Percentiles rank a stretch among this genome's conserved stretches.
Conservation (phyloP, 1,140 invertebrate genomes). For the Cotesia chilonis region DNA sequence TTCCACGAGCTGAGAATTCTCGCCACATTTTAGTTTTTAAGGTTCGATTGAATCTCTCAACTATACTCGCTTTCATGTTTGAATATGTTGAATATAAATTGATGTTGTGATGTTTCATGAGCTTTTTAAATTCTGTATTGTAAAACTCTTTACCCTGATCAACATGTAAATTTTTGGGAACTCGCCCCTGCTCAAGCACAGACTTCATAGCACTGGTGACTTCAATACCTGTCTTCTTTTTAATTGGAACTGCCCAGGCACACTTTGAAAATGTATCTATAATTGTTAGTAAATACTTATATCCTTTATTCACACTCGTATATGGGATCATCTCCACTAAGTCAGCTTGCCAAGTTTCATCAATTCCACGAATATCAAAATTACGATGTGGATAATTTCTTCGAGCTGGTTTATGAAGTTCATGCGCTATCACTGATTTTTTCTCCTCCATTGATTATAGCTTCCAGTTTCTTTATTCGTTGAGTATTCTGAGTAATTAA, state of each 20-base stretch:
- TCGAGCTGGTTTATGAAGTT: not conserved
- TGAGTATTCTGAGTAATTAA: too few species aligned
- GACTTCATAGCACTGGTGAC: slow-evolving; percentile 16
- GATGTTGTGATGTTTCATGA: too few species aligned
- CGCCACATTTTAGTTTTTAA: too few species aligned
- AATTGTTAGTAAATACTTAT: slow-evolving; percentile 33
- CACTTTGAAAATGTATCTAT: slow-evolving; percentile 38
- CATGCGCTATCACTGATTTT: not conserved
- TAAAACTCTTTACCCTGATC: too few species aligned
- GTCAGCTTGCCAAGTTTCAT: slow-evolving; percentile 7
- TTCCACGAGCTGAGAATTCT: too few species aligned
- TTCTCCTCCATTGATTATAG: not conserved
- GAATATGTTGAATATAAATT: too few species aligned
- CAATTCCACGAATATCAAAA: slow-evolving; percentile 18
- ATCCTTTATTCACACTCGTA: slow-evolving; percentile 26
- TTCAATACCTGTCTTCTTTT: slow-evolving; percentile 1
- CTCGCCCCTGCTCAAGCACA: slow-evolving; percentile 1
- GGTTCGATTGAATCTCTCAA: too few species aligned
- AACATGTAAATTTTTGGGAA: not conserved
- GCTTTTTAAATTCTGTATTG: too few species aligned
- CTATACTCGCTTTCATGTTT: too few species aligned
- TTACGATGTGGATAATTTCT: slow-evolving; percentile 2
- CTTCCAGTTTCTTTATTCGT: not conserved
- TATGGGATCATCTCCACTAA: slow-evolving; percentile 24
- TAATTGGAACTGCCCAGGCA: slow-evolving; percentile 35